Evolutionary conservation across 2,797 vertebrate genomes (phyloP), one percentile per base, ranked within the genome.

Genomic region (Pantherophis vulpinus): DNA sequence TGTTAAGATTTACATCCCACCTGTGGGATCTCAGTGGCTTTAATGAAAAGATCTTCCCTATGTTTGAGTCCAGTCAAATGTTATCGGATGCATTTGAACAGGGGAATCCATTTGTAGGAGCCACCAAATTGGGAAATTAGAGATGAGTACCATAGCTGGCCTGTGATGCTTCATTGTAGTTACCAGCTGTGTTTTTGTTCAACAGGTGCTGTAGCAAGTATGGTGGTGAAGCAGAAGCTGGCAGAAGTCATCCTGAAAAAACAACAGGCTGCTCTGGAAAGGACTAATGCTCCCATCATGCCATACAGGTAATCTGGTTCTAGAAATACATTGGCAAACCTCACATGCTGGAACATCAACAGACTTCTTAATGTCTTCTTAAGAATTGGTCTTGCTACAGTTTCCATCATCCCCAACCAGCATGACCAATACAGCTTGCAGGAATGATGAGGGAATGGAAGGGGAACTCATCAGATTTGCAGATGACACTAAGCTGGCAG

Each of bases 201-300:
- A 8, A 14, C 94, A 99, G 99, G 99, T 96, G 99, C 99, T 0
- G 98, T 99, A 89, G 99, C 99, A 95, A 99, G 99, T 97, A 98
- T 98, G 0, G 98, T 98, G 93, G 99, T 99, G 79, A 99, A 99
- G 96, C 98, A 99, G 97, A 99, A 99, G 94, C 97, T 99, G 93
- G 98, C 98, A 0, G 98, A 99, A 95, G 99, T 99, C 95, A 99
- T 99, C 95, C 98, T 99, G 92, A 99, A 99, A 96, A 99, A 99
- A 94, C 98, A 99, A 83, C 98, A 99, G 96, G 98, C 98, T 0
- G 99, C 99, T 11, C 97, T 99, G 92, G 99, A 99, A 96, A 98
- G 98, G 94, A 99, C 97, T 42, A 98, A 94, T 70, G 95, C 95
- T 25, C 66, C 98, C 1, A 95, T 98, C 58, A 97, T 98, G 63